A percentile compares a stretch with the other conserved stretches of the same genome.
Evolutionary conservation across 1,140 invertebrate species (phyloP).

Genomic region (Heliconius hermathena): DNA sequence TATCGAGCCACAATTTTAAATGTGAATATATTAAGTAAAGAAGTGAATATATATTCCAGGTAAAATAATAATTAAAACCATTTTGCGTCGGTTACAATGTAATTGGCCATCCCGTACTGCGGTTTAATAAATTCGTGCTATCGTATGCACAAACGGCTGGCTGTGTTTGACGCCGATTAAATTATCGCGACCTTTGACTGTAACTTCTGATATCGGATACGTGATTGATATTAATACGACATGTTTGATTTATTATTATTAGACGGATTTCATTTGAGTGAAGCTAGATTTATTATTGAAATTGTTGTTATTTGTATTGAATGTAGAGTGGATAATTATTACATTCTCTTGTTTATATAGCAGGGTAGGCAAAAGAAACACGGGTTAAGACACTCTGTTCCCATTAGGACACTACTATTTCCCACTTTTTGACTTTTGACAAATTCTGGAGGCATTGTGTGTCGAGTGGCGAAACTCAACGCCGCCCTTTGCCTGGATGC

Average conservation of each 20-base stretch:
- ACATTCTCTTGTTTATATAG: too few relatives aligned
- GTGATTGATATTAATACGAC: neutral
- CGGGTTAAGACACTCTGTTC: too few relatives aligned
- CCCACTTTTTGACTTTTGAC: too few relatives aligned
- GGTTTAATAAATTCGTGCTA: constrained; percentile 62
- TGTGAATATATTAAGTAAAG: constrained; percentile 5
- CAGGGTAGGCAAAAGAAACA: too few relatives aligned
- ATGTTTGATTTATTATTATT: neutral
- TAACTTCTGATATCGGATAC: neutral
- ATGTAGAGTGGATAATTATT: neutral
- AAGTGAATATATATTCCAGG: neutral
- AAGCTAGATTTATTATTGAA: neutral
- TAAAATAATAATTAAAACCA: constrained; percentile 36
- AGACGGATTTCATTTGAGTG: neutral
- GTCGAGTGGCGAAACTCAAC: too few relatives aligned
- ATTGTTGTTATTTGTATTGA: neutral
- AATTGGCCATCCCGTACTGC: constrained; percentile 60
- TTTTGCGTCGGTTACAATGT: constrained; percentile 55
- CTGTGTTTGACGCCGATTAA: constrained; percentile 57
- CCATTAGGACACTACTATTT: too few relatives aligned
- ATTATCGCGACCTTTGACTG: constrained; percentile 56
- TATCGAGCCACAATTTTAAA: neutral
- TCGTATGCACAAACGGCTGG: constrained; percentile 49
- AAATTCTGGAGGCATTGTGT: too few relatives aligned
- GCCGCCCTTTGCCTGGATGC: too few relatives aligned